Percentiles rank a stretch among this genome's conserved stretches.
Conservation (phyloP, 1,140 invertebrate species). For the Drosophila kohkoa region DNA sequence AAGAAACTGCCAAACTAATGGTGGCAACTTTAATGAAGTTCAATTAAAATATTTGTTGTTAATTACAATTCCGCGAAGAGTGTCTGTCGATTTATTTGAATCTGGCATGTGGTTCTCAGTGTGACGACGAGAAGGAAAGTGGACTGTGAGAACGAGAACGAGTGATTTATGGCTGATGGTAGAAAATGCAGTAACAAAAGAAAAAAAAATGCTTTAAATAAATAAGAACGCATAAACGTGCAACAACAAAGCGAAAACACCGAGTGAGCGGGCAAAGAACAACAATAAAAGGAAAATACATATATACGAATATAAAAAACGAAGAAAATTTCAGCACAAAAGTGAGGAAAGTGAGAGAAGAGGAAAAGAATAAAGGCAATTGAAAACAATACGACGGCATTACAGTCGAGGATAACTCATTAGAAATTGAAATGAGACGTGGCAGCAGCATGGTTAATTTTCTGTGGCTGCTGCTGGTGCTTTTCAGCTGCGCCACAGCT, state of each 20-base stretch:
- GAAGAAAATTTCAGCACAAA: slow-evolving; percentile 26
- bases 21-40: not conserved
- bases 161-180: slow-evolving; percentile 28
- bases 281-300: slow-evolving; percentile 9
- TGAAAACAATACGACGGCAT: slow-evolving; percentile 3
- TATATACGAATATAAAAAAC: slow-evolving; percentile 19
- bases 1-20: not conserved
- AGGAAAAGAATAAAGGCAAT: slow-evolving; percentile 12
- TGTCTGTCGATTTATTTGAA: not conserved
- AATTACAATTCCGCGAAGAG: slow-evolving; percentile 5
- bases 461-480: slow-evolving; percentile 22
- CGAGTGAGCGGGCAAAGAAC: slow-evolving; percentile 4
- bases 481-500: slow-evolving; percentile 3
- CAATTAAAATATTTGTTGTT: slow-evolving; percentile 13
- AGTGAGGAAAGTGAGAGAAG: slow-evolving; percentile 5
- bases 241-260: slow-evolving; percentile 18
- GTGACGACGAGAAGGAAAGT: not conserved
- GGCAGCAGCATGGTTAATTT: slow-evolving; percentile 19
- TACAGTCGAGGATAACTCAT: slow-evolving; percentile 7
- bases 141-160: not conserved
- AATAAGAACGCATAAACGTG: slow-evolving; percentile 16
- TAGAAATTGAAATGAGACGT: slow-evolving; percentile 10
- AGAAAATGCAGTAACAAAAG: slow-evolving; percentile 40
- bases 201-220: slow-evolving; percentile 39
- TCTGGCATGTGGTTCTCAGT: slow-evolving; percentile 19